phyloP scores from a whole-genome alignment of 64 coral and sea anemone species.

The Montipora efflorescens region DNA sequence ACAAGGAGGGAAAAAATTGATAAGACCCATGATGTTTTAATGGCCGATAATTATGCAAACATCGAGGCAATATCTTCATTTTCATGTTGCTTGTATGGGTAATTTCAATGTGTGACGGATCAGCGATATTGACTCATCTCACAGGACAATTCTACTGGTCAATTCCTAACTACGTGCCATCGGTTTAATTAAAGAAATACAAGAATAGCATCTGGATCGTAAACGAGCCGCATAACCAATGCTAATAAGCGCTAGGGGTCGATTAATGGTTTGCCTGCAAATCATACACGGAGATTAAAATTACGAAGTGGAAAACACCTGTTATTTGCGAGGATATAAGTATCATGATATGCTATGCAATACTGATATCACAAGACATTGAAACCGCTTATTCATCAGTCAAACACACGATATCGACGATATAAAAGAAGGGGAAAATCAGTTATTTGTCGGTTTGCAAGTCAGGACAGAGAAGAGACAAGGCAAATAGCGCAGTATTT shows the following conservation, averaged over 20 bases:
- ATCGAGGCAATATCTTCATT: background rate
- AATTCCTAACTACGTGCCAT: background rate
- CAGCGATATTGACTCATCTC: background rate
- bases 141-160: background rate
- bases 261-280: slow-evolving; percentile 48
- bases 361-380: slow-evolving; percentile 54
- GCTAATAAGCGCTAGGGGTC: slow-evolving; percentile 38
- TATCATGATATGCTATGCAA: slow-evolving; percentile 37
- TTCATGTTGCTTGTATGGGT: background rate
- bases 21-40: slow-evolving; percentile 9
- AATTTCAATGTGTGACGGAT: background rate
- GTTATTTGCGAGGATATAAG: slow-evolving; percentile 33
- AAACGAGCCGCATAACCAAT: slow-evolving; percentile 13
- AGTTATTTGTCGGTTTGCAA: background rate
- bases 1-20: background rate
- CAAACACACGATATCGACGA: slow-evolving; percentile 17
- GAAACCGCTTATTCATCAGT: slow-evolving; percentile 11
- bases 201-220: background rate
- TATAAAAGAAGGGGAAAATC: background rate
- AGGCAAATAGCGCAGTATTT: background rate
- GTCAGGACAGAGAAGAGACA: background rate
- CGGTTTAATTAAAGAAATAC: slow-evolving; percentile 12
- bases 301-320: slow-evolving; percentile 51
- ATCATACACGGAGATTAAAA: slow-evolving; percentile 36
- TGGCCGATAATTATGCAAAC: slow-evolving; percentile 24